Conservation (phyloP, 2,888 invertebrate genomes). For the Notodonta dromedarius region DNA sequence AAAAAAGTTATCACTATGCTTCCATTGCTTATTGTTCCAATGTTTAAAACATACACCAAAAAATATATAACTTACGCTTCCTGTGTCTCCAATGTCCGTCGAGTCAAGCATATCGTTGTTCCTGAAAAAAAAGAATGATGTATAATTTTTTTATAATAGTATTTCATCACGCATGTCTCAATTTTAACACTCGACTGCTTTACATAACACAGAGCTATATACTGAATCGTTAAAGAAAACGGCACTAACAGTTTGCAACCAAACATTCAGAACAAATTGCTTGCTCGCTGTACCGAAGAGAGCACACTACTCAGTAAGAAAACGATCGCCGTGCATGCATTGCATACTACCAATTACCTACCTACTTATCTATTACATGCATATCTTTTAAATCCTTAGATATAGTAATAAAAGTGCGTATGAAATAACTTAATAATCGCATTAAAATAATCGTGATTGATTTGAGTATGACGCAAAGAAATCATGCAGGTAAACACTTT, state of each 20-base stretch:
- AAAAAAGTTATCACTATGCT: too few relatives aligned
- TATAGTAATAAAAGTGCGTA: neutral
- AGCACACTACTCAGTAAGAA: slow-evolving; percentile 58
- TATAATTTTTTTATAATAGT: neutral
- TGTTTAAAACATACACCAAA: neutral
- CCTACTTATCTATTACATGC: slow-evolving; percentile 28
- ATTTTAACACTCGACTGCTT: slow-evolving; percentile 29
- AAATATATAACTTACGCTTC: slow-evolving; percentile 52
- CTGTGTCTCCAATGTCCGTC: slow-evolving; percentile 48
- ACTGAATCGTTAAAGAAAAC: slow-evolving; percentile 65
- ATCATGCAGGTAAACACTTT: neutral
- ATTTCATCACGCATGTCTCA: neutral
- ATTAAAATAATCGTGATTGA: neutral
- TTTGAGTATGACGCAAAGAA: neutral
- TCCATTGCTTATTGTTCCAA: too few relatives aligned
- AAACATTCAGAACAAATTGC: slow-evolving; percentile 68
- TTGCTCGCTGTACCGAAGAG: slow-evolving; percentile 68
- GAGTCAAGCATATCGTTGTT: slow-evolving; percentile 55
- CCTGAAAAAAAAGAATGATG: slow-evolving; percentile 56
- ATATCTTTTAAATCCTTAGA: slow-evolving; percentile 15
- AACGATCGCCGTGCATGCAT: slow-evolving; percentile 48
- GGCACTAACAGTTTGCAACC: slow-evolving; percentile 50
- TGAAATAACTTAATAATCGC: slow-evolving; percentile 7
- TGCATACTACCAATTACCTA: slow-evolving; percentile 41
- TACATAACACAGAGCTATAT: slow-evolving; percentile 53